A percentile compares a stretch with the other conserved stretches of the same genome.
phyloP scores from a whole-genome alignment of 1,140 invertebrate species.

The Brachionus paranguensis region DNA sequence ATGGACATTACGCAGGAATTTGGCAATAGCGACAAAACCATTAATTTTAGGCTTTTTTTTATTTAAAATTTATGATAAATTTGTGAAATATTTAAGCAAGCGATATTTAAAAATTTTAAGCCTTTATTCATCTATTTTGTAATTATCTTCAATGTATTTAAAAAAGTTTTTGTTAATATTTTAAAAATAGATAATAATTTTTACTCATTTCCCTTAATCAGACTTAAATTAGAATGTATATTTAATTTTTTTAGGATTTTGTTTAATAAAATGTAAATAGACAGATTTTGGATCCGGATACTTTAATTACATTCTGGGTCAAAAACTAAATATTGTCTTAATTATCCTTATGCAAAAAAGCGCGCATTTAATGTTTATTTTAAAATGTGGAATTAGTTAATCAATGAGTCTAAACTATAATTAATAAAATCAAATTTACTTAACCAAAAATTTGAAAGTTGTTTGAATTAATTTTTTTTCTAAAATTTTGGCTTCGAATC shows the following conservation, averaged over 20 bases:
- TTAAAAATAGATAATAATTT: background rate
- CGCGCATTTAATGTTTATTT: background rate
- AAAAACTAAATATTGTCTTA: background rate
- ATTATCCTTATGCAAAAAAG: background rate
- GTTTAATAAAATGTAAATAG: slow-evolving; percentile 2
- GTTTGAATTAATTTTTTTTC: background rate
- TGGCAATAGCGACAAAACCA: slow-evolving; percentile 59
- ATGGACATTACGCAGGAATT: slow-evolving; percentile 74
- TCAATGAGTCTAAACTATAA: background rate
- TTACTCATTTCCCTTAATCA: background rate
- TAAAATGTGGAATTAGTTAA: background rate
- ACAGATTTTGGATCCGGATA: background rate
- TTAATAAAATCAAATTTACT: background rate
- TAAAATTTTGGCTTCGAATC: slow-evolving; percentile 22
- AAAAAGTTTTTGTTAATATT: background rate
- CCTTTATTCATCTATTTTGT: background rate
- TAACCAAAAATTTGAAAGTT: background rate
- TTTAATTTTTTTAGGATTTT: background rate
- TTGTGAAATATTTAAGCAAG: background rate
- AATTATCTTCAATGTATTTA: background rate
- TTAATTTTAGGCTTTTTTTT: background rate
- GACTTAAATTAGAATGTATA: slow-evolving; percentile 1
- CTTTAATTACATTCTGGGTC: background rate
- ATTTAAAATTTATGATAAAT: background rate
- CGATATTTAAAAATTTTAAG: background rate